These are phyloP conservation scores for Andrena flavipes DNA, from an alignment of 2,888 invertebrate species.

Conservation along the genomic window DNA sequence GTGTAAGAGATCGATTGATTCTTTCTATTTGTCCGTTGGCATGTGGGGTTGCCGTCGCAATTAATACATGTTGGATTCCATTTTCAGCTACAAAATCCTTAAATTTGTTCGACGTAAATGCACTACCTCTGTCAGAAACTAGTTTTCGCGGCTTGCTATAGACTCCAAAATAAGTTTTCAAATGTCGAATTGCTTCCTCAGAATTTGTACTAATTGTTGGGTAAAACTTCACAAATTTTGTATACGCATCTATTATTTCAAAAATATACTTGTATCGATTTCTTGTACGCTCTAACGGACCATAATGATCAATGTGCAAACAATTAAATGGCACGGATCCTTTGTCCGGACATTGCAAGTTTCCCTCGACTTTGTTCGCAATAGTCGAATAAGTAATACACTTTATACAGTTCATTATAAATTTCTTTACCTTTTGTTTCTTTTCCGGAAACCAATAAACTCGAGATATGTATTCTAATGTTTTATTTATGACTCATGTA, in stretches of 20 bases:
- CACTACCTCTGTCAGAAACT: conserved; percentile 11
- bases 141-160: conserved; percentile 5
- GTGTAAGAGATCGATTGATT: conserved; percentile 31
- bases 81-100: conserved; percentile 24
- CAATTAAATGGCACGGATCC: conserved; percentile 10
- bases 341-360: conserved; percentile 5
- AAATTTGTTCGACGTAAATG: conserved; percentile 25
- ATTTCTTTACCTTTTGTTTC: conserved; percentile 1
- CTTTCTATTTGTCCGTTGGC: conserved; percentile 39
- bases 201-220: background rate
- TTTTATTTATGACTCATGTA: no score
- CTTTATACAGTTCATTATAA: background rate
- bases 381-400: conserved; percentile 8
- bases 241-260: conserved; percentile 20
- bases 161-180: background rate
- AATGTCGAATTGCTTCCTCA: conserved; percentile 11
- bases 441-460: conserved; percentile 19
- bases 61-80: conserved; percentile 25
- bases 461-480: conserved; percentile 9
- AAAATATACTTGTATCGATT: conserved; percentile 18
- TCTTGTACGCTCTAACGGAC: conserved; percentile 8
- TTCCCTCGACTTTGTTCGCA: conserved; percentile 3
- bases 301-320: conserved; percentile 26
- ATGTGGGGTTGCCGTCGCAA: conserved; percentile 36
- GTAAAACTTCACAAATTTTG: conserved; percentile 20